Base-by-base conservation (phyloP, 2,888 invertebrate genomes). In the Agonopterix heracliana region DNA sequence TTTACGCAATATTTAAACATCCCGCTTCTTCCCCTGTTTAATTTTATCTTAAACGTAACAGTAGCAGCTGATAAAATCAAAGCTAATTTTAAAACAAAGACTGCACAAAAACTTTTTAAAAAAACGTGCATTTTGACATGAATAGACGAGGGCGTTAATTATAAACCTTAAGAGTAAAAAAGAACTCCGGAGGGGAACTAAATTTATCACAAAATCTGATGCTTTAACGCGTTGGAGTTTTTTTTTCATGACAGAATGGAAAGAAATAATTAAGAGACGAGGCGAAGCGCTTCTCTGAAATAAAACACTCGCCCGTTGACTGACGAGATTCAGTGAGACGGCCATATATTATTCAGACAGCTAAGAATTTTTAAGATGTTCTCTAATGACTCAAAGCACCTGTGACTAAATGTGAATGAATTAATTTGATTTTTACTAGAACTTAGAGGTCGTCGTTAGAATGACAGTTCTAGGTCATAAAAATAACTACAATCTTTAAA, bases 231-330 rank as follows among this genome's bases (percentile, higher is more conserved):
- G 72, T 65, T 55, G 60, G 61, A 62, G 56, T 59, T 59, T 71
- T 78, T 78, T 79, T 78, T 68, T 63, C 59, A 67, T 64, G 61
- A 71, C 70, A 70, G 73, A 83, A 81, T 71, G 71, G 75, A 78
- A 73, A 76, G 71, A 79, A 83, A 85, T 86, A 86, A 86, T 86
- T 85, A 85, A 80, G 77, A 74, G 68, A 71, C 61, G 81, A 82
- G 78, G 64, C 76, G 82, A 70, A 65, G 71, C 79, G 69, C 57
- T 61, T 68, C 71, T 60, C 55, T 65, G 83, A 81, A 85, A 84
- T 85, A 85, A 86, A 85, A 84, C 75, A 85, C 81, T 74, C 63
- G 26, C 26, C 58, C 66, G 78, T 66, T 75, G 85, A 83, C 66
- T 78, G 86, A 84, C 76, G 67, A 69, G 73, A 64, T 66, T 71